Evolutionary conservation across 2,888 invertebrate species (phyloP).

Genomic region (Oscheius sp.): DNA sequence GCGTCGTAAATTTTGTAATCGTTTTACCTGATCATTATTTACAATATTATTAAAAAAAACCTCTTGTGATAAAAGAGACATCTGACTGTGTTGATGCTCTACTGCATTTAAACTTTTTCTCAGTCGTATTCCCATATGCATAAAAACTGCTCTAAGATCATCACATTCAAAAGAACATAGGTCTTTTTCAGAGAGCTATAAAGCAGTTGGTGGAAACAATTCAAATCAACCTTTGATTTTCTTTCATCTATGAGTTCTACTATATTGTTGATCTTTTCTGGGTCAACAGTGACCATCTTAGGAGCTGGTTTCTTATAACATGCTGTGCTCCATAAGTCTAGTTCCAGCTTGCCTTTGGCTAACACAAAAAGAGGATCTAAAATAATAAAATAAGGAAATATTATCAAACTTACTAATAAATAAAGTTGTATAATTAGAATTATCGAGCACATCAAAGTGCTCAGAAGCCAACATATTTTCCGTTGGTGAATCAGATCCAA

Average conservation of each 20-base stretch:
- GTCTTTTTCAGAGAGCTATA: too few species aligned
- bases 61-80: conserved; percentile 49
- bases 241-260: conserved; percentile 31
- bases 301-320: conserved; percentile 39
- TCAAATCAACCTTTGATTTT: too few species aligned
- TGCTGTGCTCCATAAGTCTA: conserved; percentile 37
- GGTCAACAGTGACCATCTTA: conserved; percentile 51
- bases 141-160: conserved; percentile 57
- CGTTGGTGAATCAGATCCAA: conserved; percentile 67
- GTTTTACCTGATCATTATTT: conserved; percentile 29
- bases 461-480: conserved; percentile 63
- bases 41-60: conserved; percentile 25
- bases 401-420: conserved; percentile 60
- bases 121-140: conserved; percentile 46
- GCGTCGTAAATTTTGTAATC: conserved; percentile 48
- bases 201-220: too few species aligned
- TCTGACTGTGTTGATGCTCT: conserved; percentile 49
- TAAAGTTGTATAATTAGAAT: conserved; percentile 54
- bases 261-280: conserved; percentile 43
- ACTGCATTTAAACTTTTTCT: conserved; percentile 34
- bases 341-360: conserved; percentile 46
- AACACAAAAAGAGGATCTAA: conserved; percentile 61
- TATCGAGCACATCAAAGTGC: conserved; percentile 57
- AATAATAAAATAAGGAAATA: conserved; percentile 38
- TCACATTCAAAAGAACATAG: conserved; percentile 44